Percentiles rank a stretch among this genome's conserved stretches.
Evolutionary conservation across 2,888 invertebrate species (phyloP).

Genomic region (Achlya flavicornis): DNA sequence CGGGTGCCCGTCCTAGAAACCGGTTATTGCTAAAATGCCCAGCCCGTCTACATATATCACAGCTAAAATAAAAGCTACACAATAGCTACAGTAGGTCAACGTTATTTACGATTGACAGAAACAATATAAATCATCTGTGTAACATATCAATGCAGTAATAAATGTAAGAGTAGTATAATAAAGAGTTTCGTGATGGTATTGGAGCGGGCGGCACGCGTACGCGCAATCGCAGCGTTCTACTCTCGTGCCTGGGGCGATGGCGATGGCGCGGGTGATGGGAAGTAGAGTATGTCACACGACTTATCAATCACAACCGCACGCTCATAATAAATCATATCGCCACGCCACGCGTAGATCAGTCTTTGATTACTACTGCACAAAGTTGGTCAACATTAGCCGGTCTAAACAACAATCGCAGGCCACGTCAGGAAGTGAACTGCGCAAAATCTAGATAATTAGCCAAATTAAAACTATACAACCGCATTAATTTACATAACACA

Average conservation of each 20-base stretch:
- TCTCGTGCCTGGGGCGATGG: constrained; percentile 30
- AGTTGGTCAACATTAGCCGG: constrained; percentile 19
- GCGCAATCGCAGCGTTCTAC: constrained; percentile 33
- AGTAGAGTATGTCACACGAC: constrained; percentile 74
- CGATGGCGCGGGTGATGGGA: constrained; percentile 37
- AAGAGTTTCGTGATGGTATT: constrained; percentile 61
- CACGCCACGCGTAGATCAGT: constrained; percentile 22
- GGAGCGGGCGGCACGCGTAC: constrained; percentile 45
- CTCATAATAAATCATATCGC: constrained; percentile 41
- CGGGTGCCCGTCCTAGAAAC: constrained; percentile 48
- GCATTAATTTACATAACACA: constrained; percentile 63
- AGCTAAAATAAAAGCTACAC: constrained; percentile 43
- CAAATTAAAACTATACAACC: constrained; percentile 43
- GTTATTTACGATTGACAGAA: constrained; percentile 62
- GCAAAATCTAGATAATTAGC: constrained; percentile 38
- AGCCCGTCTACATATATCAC: constrained; percentile 31
- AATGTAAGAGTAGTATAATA: constrained; percentile 59
- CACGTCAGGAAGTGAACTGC: constrained; percentile 37
- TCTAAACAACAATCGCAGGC: constrained; percentile 18
- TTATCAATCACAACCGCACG: constrained; percentile 64
- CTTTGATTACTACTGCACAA: constrained; percentile 21
- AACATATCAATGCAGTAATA: constrained; percentile 65
- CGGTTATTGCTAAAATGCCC: constrained; percentile 49
- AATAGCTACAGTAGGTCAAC: constrained; percentile 60
- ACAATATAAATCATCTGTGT: constrained; percentile 69